A percentile compares a stretch with the other conserved stretches of the same genome.
Conservation (phyloP, 2,888 invertebrate genomes). For the Philaethria dido region DNA sequence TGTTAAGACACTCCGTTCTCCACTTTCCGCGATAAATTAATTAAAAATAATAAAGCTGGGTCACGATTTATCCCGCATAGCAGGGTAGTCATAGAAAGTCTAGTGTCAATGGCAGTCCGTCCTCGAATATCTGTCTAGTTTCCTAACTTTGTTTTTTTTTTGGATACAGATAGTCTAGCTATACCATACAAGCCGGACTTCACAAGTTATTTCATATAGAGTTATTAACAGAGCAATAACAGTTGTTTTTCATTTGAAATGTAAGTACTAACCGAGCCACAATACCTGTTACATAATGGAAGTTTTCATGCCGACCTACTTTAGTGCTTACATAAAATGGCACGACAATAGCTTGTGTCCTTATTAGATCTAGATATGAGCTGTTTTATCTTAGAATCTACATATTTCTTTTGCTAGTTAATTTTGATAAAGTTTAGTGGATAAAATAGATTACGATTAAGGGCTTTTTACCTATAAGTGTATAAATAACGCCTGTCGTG, state of each 20-base stretch:
- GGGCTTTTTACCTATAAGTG: too few species aligned
- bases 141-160: too few species aligned
- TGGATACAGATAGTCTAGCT: too few species aligned
- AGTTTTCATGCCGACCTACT: constrained; percentile 20
- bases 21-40: too few species aligned
- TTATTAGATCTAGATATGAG: constrained; percentile 24
- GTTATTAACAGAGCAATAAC: background rate
- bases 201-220: background rate
- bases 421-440: background rate
- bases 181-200: background rate
- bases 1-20: too few species aligned
- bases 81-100: too few species aligned
- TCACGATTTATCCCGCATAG: too few species aligned
- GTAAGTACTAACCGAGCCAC: background rate
- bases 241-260: constrained; percentile 9
- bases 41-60: too few species aligned
- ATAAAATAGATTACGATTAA: too few species aligned
- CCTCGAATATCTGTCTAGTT: too few species aligned
- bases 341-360: constrained; percentile 14
- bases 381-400: constrained; percentile 11
- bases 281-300: constrained; percentile 23
- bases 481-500: too few species aligned
- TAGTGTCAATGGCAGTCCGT: too few species aligned
- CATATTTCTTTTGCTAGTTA: background rate
- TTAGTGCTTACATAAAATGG: constrained; percentile 19